A percentile compares a stretch with the other conserved stretches of the same genome.
These are phyloP conservation scores for Notolabrus celidotus DNA, from an alignment of 2,797 vertebrate genomes.

Conservation along the genomic window DNA sequence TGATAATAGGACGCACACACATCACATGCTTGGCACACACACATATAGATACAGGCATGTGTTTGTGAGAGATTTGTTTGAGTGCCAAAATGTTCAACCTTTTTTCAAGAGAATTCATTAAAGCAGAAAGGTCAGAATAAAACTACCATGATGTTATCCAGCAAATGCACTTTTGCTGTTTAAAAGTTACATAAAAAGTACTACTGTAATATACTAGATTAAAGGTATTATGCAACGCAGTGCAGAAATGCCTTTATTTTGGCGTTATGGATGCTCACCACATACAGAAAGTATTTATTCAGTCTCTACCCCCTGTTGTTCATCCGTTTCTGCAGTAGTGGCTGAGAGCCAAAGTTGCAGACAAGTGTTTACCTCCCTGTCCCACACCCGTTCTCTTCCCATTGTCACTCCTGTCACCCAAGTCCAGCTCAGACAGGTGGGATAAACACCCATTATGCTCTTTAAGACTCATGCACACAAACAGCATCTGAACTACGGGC, in stretches of 20 bases:
- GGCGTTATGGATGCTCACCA: neutral
- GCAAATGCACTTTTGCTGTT: conserved; percentile 9
- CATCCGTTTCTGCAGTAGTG: conserved; percentile 21
- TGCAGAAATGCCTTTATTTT: neutral
- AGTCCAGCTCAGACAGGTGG: conserved; percentile 70
- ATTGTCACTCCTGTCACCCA: conserved; percentile 65
- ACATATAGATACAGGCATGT: conserved; percentile 46
- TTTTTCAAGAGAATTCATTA: conserved; percentile 81
- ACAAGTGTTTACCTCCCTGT: conserved; percentile 51
- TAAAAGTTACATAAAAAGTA: neutral
- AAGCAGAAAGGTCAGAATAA: conserved; percentile 79
- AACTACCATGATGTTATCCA: conserved; percentile 41
- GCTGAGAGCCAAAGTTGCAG: conserved; percentile 28
- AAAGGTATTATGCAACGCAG: neutral
- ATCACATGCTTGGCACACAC: conserved; percentile 26
- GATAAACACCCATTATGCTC: conserved; percentile 74
- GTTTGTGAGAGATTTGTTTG: conserved; percentile 51
- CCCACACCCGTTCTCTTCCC: conserved; percentile 59
- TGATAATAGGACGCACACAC: conserved; percentile 41
- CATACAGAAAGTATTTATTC: neutral
- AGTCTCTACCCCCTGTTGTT: neutral
- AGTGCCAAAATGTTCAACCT: conserved; percentile 73
- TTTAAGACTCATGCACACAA: conserved; percentile 74
- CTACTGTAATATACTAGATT: neutral
- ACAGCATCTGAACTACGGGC: conserved; percentile 32